A percentile compares a stretch with the other conserved stretches of the same genome.
Evolutionary conservation across 2,797 vertebrate species (phyloP).

Genomic region (Clarias pachynema): DNA sequence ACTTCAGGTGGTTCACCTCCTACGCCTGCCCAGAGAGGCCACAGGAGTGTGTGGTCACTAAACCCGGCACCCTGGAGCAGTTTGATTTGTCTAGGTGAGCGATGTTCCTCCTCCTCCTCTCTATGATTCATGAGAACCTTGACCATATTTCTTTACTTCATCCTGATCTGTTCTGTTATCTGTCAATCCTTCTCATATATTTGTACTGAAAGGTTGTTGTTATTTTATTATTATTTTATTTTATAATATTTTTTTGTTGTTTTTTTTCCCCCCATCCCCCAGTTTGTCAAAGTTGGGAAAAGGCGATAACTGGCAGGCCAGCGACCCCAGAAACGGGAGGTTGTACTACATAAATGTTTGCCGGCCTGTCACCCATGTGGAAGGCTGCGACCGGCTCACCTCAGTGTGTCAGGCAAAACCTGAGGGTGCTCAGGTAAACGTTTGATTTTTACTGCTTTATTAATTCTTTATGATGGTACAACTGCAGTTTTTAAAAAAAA

Average conservation of each 20-base stretch:
- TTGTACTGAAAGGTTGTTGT: not conserved
- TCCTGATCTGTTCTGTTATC: not conserved
- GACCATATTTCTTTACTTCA: too few relatives aligned
- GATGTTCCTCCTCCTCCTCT: too few relatives aligned
- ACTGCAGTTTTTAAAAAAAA: too few relatives aligned
- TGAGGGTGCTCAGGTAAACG: slow-evolving; percentile 68
- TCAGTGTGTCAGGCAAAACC: slow-evolving; percentile 88
- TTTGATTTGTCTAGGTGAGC: slow-evolving; percentile 93
- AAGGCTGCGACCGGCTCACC: slow-evolving; percentile 83
- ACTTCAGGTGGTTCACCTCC: slow-evolving; percentile 94
- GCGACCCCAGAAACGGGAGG: slow-evolving; percentile 69
- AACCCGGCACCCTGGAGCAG: slow-evolving; percentile 82
- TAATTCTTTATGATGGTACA: too few relatives aligned
- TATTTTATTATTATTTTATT: too few relatives aligned
- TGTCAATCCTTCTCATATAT: not conserved
- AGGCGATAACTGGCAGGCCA: slow-evolving; percentile 81
- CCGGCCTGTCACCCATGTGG: slow-evolving; percentile 80
- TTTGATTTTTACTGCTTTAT: not conserved
- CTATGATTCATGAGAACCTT: not conserved
- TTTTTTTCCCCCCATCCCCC: not conserved
- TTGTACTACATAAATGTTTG: slow-evolving; percentile 95
- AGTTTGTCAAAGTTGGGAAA: slow-evolving; percentile 81
- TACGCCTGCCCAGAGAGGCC: slow-evolving; percentile 89
- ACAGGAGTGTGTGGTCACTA: slow-evolving; percentile 88
- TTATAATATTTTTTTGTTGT: not conserved